Evolutionary conservation across 2,888 invertebrate species (phyloP).

Genomic region (Arenicola marina): DNA sequence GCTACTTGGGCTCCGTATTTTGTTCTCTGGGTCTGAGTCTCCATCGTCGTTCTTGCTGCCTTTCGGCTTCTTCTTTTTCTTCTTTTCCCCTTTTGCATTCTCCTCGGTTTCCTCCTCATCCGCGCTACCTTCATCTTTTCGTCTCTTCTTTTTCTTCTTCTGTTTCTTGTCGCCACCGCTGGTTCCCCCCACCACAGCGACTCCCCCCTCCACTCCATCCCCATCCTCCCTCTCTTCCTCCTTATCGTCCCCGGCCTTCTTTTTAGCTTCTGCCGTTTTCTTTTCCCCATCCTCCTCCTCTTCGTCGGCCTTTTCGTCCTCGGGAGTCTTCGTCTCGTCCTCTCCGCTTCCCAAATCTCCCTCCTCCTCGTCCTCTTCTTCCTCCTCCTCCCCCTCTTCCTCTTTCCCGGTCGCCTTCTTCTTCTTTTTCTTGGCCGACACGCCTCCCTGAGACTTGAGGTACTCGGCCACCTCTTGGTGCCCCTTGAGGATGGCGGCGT

Average conservation of each 20-base stretch:
- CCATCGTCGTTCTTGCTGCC: background rate
- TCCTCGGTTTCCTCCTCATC: background rate
- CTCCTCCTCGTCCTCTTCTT: conserved; percentile 1
- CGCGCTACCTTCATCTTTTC: conserved; percentile 8
- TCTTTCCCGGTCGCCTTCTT: conserved; percentile 1
- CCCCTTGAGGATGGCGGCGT: conserved; percentile 85
- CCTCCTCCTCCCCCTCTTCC: background rate
- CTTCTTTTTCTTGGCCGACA: background rate
- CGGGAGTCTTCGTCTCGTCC: too few relatives aligned
- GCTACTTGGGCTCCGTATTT: too few relatives aligned
- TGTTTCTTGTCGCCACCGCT: too few relatives aligned
- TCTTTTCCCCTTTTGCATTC: background rate
- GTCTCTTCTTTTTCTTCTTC: conserved; percentile 1
- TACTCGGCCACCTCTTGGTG: conserved; percentile 85
- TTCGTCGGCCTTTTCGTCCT: background rate
- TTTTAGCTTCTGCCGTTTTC: conserved; percentile 2
- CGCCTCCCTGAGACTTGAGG: conserved; percentile 12
- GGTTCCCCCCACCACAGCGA: too few relatives aligned
- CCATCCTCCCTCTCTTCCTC: conserved; percentile 7
- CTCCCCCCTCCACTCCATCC: too few relatives aligned
- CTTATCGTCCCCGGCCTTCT: background rate
- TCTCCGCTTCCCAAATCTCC: background rate
- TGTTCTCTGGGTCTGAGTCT: too few relatives aligned
- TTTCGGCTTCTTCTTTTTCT: background rate
- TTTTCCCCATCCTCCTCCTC: background rate